A percentile compares a stretch with the other conserved stretches of the same genome.
phyloP scores from a whole-genome alignment of 2,113 vertebrate genomes.

The Promerops cafer region DNA sequence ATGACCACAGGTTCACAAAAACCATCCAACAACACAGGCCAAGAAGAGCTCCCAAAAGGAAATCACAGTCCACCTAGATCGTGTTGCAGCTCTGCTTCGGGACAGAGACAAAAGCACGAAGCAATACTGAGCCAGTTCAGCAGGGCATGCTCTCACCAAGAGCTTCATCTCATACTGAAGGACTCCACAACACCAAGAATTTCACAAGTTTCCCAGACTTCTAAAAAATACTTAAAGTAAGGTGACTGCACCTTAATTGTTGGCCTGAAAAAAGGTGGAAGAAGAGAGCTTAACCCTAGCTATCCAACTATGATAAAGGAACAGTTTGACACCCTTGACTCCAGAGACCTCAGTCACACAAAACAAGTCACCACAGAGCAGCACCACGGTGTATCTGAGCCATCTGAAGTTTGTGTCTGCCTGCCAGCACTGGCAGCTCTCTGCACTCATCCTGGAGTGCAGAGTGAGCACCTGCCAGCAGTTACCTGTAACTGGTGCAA shows the following conservation, averaged over 20 bases:
- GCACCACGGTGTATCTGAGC: not conserved
- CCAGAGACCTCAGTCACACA: not conserved
- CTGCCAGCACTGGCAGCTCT: not conserved
- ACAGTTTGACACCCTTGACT: not conserved
- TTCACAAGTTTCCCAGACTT: not conserved
- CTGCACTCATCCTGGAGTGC: not conserved
- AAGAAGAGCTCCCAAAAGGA: not conserved
- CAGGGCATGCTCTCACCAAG: not conserved
- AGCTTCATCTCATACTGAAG: not conserved
- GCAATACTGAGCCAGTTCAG: not conserved
- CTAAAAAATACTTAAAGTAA: not conserved
- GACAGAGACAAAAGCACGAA: not conserved
- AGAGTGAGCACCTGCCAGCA: not conserved
- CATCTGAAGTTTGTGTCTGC: not conserved
- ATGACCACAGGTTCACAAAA: not conserved
- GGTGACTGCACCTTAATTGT: not conserved
- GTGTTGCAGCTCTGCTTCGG: not conserved
- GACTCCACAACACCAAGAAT: not conserved
- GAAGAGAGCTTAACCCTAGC: not conserved
- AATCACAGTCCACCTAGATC: fast-evolving
- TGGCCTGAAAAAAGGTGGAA: not conserved
- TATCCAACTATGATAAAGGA: not conserved
- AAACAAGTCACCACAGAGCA: not conserved
- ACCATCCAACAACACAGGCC: not conserved
- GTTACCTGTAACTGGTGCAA: not conserved